These are phyloP conservation scores for Torymus tubicola DNA, from an alignment of 2,888 invertebrate species.

Conservation along the genomic window DNA sequence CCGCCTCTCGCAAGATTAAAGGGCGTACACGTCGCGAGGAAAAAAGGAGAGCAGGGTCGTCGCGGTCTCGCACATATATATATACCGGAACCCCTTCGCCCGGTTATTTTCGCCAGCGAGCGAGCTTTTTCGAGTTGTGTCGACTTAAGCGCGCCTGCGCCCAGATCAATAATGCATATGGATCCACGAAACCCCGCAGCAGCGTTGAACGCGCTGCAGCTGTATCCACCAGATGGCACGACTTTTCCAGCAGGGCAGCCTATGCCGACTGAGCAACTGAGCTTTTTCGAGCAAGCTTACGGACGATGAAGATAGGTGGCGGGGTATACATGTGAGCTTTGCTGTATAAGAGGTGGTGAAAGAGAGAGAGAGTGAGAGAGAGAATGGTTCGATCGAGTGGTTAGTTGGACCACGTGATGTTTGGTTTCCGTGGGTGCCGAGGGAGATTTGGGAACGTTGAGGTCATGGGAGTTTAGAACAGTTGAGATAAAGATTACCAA, in stretches of 20 bases:
- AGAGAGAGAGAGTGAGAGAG: not conserved
- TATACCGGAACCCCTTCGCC: too few relatives aligned
- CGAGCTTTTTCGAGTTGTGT: slow-evolving; percentile 61
- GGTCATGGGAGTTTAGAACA: too few relatives aligned
- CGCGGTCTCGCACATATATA: slow-evolving; percentile 36
- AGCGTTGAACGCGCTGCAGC: not conserved
- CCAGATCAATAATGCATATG: slow-evolving; percentile 71
- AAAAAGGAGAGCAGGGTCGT: slow-evolving; percentile 40
- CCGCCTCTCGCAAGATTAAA: too few relatives aligned
- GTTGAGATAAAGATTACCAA: too few relatives aligned
- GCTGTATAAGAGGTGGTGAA: not conserved
- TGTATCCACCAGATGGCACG: slow-evolving; percentile 67
- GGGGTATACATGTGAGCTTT: slow-evolving; percentile 59
- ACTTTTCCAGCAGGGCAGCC: slow-evolving; percentile 17
- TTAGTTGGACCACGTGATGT: too few relatives aligned
- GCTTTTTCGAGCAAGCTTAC: slow-evolving; percentile 55
- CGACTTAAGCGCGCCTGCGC: slow-evolving; percentile 65
- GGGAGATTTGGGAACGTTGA: too few relatives aligned
- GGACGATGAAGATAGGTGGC: slow-evolving; percentile 66
- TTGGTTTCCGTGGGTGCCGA: too few relatives aligned
- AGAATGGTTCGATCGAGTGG: not conserved
- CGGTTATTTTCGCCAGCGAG: slow-evolving; percentile 55
- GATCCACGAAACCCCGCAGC: too few relatives aligned
- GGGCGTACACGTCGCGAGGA: too few relatives aligned
- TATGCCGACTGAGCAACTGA: slow-evolving; percentile 8